Percentiles rank a stretch among this genome's conserved stretches.
phyloP scores from a whole-genome alignment of 2,113 vertebrate species.

The Bostrychus sinensis region DNA sequence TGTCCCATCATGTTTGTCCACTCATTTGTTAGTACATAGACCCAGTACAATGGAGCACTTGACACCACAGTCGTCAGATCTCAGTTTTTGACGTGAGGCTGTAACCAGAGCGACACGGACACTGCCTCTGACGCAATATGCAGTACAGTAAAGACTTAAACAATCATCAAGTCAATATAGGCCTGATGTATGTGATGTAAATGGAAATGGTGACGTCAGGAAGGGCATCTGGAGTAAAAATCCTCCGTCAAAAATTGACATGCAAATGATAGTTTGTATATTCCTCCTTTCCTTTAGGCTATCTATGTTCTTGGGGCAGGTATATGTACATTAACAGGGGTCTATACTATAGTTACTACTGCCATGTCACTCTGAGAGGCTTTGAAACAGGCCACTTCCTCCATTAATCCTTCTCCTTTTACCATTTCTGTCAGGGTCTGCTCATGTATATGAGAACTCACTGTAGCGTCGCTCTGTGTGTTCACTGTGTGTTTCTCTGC shows the following conservation, averaged over 20 bases:
- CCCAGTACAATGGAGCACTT: conserved; percentile 29
- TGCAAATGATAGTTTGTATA: too few relatives aligned
- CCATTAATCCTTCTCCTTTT: too few relatives aligned
- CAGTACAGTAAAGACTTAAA: conserved; percentile 12
- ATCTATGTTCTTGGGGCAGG: too few relatives aligned
- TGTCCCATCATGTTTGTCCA: neutral
- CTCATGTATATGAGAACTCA: conserved; percentile 10
- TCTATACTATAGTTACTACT: too few relatives aligned
- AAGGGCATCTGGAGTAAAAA: too few relatives aligned
- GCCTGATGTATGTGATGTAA: too few relatives aligned
- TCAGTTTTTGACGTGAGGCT: conserved; percentile 21
- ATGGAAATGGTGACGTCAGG: too few relatives aligned
- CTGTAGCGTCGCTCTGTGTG: conserved; percentile 21
- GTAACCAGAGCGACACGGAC: conserved; percentile 47
- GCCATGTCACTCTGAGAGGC: too few relatives aligned
- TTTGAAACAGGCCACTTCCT: too few relatives aligned
- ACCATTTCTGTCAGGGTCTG: conserved; percentile 51
- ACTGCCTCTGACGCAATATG: conserved; percentile 34
- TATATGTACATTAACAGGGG: too few relatives aligned
- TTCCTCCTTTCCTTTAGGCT: too few relatives aligned
- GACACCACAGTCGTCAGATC: conserved; percentile 16
- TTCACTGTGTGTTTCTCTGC: conserved; percentile 15
- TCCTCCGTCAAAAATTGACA: too few relatives aligned
- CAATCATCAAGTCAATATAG: conserved; percentile 3
- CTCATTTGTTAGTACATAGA: neutral